Base-by-base conservation (phyloP, 1,140 invertebrate genomes). In the Drosophila navojoa region DNA sequence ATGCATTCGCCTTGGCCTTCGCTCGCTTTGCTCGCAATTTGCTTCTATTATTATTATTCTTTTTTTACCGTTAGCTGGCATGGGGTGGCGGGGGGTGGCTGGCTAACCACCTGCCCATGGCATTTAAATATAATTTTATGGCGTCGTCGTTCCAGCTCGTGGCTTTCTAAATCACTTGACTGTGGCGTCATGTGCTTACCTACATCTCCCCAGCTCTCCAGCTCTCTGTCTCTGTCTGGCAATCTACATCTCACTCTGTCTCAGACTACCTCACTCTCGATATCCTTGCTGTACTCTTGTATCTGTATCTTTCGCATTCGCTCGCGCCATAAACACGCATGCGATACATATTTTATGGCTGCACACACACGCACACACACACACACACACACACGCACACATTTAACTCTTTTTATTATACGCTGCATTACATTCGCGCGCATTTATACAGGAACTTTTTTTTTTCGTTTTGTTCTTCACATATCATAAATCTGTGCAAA, bases 271-370 rank as follows among this genome's bases (percentile, higher is more conserved):
- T 16, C 42, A 7, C 42, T 15, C 16, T 45, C 5, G 2, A 13
- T 22, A 10, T 27, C 15, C 13, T 6, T 45, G 9, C 40, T 10
- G 15, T 47, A 59, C 57, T 45, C 47, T 62, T 63, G 59, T 82
- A 66, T 59, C 54, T 75, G 70, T 70, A 53, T 64, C 72, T 74
- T 58, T 61, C 40, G 44, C 11, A 10, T 7, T 38, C 27, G 53
- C 38, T 73, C 60, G 62, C 40, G 59, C 54, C 71, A 63, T 72
- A 81, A 87, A 81, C 78, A 85, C 79, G 67, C 75, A 87, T 76
- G 71, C 59, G 60, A 78, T 87, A 86, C 60, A 86, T 87, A 77
- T 85, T 85, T 85, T 74, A 86, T 86, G 77, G 77, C 58, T 64
- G 60, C 35, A 59, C 53, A 76, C 44, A 54, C 57, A 49, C 27